A percentile compares a stretch with the other conserved stretches of the same genome.
These are phyloP conservation scores for Archips xylosteana DNA, from an alignment of 2,888 invertebrate genomes.

Conservation along the genomic window DNA sequence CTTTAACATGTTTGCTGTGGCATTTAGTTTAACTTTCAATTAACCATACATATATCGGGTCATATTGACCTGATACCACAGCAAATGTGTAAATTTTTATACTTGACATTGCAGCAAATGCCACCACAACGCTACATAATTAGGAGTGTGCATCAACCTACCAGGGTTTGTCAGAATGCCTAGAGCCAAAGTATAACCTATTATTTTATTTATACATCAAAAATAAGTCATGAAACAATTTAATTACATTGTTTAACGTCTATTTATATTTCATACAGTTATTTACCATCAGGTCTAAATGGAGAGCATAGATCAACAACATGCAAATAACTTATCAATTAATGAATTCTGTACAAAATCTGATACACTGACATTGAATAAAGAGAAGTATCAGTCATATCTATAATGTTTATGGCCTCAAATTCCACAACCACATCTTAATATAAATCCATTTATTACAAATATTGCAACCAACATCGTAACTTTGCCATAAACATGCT, in stretches of 20 bases:
- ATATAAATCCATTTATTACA: conserved; percentile 61
- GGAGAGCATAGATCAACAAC: conserved; percentile 49
- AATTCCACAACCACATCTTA: conserved; percentile 71
- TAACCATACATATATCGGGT: too few species aligned
- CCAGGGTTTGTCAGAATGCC: conserved; percentile 71
- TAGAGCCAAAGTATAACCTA: conserved; percentile 66
- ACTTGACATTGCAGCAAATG: not conserved
- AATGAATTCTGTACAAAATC: conserved; percentile 56
- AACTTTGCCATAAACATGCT: conserved; percentile 34
- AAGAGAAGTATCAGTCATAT: conserved; percentile 65
- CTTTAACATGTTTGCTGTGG: too few species aligned
- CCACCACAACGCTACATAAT: not conserved
- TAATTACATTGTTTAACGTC: conserved; percentile 62
- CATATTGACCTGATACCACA: too few species aligned
- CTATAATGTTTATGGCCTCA: conserved; percentile 67
- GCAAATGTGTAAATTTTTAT: not conserved
- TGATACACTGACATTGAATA: conserved; percentile 44
- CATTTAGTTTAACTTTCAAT: too few species aligned
- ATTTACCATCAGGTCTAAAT: conserved; percentile 49
- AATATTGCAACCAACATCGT: conserved; percentile 50
- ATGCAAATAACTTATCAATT: conserved; percentile 51
- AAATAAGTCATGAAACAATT: conserved; percentile 56
- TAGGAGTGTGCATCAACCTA: conserved; percentile 48
- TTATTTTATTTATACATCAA: conserved; percentile 54
- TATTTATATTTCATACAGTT: conserved; percentile 48